Evolutionary conservation across 2,888 invertebrate genomes (phyloP).

Genomic region (Fissipunctia ypsillon): DNA sequence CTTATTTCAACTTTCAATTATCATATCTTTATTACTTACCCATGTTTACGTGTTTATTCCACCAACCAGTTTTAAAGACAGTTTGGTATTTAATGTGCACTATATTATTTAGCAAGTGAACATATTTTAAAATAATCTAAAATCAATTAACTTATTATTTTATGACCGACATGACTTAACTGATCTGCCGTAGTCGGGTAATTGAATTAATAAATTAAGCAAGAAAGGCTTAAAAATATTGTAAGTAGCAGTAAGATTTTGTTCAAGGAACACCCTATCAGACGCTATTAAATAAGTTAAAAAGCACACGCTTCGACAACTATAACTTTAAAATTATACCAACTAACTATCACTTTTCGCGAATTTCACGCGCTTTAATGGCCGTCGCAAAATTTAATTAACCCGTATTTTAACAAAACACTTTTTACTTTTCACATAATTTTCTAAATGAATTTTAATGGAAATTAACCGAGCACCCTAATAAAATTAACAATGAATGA

Average conservation of each 20-base stretch:
- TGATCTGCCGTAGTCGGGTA: background rate
- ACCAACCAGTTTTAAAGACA: conserved; percentile 22
- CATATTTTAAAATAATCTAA: background rate
- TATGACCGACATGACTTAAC: no score
- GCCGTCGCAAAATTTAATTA: conserved; percentile 52
- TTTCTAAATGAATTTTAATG: conserved; percentile 59
- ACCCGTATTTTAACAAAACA: conserved; percentile 46
- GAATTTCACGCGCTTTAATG: conserved; percentile 42
- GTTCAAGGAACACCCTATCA: background rate
- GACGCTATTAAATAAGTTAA: background rate
- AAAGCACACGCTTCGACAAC: background rate
- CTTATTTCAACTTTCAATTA: conserved; percentile 51
- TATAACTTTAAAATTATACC: conserved; percentile 9
- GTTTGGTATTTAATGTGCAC: background rate
- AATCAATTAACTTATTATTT: background rate
- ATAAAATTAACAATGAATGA: conserved; percentile 58
- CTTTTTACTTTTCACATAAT: conserved; percentile 52
- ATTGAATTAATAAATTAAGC: background rate
- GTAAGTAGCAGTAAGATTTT: background rate
- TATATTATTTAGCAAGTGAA: background rate
- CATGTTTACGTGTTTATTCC: conserved; percentile 22
- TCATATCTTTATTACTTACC: conserved; percentile 19
- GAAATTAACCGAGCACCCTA: conserved; percentile 54
- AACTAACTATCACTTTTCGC: conserved; percentile 22
- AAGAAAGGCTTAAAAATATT: background rate